Conservation (phyloP, 2,113 vertebrate genomes). For the Zapornia atra region DNA sequence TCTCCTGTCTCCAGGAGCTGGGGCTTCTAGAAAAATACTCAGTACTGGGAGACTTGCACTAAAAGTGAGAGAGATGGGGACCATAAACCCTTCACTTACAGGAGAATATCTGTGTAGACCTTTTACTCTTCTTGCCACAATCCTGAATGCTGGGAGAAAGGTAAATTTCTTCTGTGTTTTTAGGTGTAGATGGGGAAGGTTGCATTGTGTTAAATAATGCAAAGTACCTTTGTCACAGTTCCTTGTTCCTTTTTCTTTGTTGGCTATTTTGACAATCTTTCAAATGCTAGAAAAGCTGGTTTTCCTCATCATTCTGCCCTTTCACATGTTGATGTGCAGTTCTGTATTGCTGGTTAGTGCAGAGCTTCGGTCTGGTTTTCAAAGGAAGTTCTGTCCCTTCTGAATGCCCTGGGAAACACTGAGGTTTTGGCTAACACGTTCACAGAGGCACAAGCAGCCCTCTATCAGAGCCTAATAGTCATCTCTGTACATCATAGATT, state of each 20-base stretch:
- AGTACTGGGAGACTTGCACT: neutral
- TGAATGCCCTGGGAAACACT: neutral
- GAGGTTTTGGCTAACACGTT: neutral
- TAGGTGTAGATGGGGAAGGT: neutral
- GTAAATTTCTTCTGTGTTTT: neutral
- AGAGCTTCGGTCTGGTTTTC: neutral
- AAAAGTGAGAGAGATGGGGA: neutral
- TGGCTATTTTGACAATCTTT: neutral
- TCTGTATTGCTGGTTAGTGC: neutral
- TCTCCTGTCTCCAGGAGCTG: neutral
- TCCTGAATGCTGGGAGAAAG: neutral
- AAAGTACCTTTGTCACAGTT: neutral
- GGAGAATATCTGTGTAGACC: neutral
- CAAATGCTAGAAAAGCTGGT: neutral
- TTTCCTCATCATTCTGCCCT: neutral
- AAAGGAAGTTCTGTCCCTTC: neutral
- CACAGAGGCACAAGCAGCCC: neutral
- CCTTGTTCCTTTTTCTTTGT: neutral
- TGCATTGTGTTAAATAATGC: neutral
- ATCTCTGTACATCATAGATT: neutral
- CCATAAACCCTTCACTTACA: neutral
- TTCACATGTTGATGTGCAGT: accelerated
- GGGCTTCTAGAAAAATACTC: neutral
- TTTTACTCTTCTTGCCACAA: neutral
- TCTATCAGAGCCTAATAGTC: neutral